Evolutionary conservation across 2,113 vertebrate genomes (phyloP), one percentile per base, ranked within the genome.

Genomic region (Urocynchramus pylzowi): DNA sequence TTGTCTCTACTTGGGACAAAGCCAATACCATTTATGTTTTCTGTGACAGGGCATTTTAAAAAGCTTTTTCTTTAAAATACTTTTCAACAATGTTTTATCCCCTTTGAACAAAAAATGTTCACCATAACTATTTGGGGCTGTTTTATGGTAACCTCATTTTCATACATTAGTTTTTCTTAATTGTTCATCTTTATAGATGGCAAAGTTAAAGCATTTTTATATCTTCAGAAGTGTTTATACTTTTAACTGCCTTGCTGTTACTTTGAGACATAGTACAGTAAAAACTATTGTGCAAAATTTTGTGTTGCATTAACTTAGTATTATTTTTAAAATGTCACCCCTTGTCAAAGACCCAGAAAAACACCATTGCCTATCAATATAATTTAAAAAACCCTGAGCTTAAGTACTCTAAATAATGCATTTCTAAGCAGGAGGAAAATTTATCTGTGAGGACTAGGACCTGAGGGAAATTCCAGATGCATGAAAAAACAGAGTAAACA

Each of bases 91-190:
- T 11, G 37, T 49, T 87, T 95, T 42, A 56, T 64, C 24, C 5
- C 1, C 6, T n/a, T 61, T 69, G 59, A 85, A 21, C 11, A 49
- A 17, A 69, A 82, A 69, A n/a, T 7, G 3, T 89, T 87, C 2
- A 11, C 11, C 24, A 12, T 79, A 69, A 75, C 17, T 41, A 57
- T 60, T 42, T 27, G 0, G 1, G 9, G 4, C 9, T 5, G 1
- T 49, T 91, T 79, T 56, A 45, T 23, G 18, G 7, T 41, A 87
- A 54, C 4, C 7, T 64, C 7, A 24, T 84, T 79, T 87, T 61
- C 11, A 2, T 13, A 33, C 3, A 0, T 26, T 87, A 56, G 2
- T 33, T 89, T 84, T 79, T 47, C 24, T n/a, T 45, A 53, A 19
- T 85, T 79, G 10, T 30, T 89, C 7, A 17, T 52, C 31, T 71